Evolutionary conservation across 2,888 invertebrate genomes (phyloP).

Genomic region (Phaonia tiefii): DNA sequence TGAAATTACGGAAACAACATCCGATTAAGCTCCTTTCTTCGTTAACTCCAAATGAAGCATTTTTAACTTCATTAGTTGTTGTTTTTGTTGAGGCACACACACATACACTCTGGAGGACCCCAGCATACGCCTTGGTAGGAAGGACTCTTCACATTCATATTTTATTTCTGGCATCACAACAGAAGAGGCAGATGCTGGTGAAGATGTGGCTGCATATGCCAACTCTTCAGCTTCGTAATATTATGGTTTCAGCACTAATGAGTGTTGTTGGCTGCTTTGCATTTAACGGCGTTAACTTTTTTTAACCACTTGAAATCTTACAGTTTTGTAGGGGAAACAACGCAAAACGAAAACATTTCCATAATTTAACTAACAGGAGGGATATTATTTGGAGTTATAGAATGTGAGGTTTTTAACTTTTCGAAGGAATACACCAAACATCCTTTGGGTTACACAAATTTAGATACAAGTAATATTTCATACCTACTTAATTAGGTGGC

Average conservation of each 20-base stretch:
- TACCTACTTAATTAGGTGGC: no score
- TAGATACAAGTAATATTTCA: no score
- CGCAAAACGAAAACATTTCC: slow-evolving; percentile 13
- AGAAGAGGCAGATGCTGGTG: background rate
- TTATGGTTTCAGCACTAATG: background rate
- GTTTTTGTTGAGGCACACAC: background rate
- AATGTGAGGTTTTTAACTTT: no score
- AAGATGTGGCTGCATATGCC: background rate
- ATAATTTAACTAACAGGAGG: background rate
- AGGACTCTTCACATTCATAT: slow-evolving; percentile 24
- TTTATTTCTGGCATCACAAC: background rate
- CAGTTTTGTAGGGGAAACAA: slow-evolving; percentile 4
- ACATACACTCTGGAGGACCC: background rate
- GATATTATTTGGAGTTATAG: background rate
- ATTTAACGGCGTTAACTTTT: slow-evolving; percentile 18
- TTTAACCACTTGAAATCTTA: slow-evolving; percentile 13
- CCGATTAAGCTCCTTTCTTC: slow-evolving; percentile 8
- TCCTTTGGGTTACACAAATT: no score
- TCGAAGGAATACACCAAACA: no score
- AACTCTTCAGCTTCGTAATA: background rate
- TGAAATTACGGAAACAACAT: slow-evolving; percentile 4
- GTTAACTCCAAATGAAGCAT: slow-evolving; percentile 36
- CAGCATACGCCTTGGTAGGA: background rate
- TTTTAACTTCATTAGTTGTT: slow-evolving; percentile 24
- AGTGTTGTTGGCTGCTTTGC: slow-evolving; percentile 10